Evolutionary conservation across 1,140 invertebrate species (phyloP).

Genomic region (Saxidomus purpurata): DNA sequence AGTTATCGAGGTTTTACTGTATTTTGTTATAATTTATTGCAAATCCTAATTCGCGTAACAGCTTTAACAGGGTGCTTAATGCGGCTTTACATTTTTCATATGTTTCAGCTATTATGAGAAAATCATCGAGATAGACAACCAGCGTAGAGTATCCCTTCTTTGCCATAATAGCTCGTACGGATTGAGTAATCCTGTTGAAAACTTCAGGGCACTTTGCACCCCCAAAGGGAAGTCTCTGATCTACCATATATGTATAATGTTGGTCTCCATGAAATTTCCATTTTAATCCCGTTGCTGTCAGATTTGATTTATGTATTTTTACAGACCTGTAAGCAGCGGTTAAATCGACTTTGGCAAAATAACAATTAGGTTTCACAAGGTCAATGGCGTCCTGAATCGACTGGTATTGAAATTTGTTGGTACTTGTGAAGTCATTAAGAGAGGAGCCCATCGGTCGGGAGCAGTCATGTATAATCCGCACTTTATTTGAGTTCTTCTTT

Average conservation of each 20-base stretch:
- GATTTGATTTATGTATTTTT: constrained; percentile 42
- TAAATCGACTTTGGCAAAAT: constrained; percentile 48
- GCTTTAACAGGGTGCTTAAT: not conserved
- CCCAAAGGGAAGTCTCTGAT: constrained; percentile 16
- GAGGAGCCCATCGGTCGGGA: not conserved
- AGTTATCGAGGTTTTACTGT: too few species aligned
- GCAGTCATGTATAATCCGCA: constrained; percentile 25
- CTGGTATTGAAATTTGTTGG: constrained; percentile 15
- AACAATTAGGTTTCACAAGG: constrained; percentile 13
- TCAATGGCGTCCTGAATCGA: not conserved
- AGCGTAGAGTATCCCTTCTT: not conserved
- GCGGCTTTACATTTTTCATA: constrained; percentile 2
- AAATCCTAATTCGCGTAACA: constrained; percentile 50
- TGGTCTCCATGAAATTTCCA: constrained; percentile 17
- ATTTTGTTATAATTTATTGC: constrained; percentile 47
- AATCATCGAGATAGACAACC: constrained; percentile 50
- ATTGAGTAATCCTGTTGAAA: constrained; percentile 17
- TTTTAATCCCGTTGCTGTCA: constrained; percentile 26
- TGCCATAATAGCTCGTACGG: not conserved
- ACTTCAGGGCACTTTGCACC: not conserved
- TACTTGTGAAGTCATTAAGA: constrained; percentile 25
- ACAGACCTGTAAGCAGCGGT: constrained; percentile 16
- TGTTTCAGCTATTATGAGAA: constrained; percentile 30
- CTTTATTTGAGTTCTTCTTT: constrained; percentile 17
- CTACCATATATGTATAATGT: not conserved